Evolutionary conservation across 2,888 invertebrate species (phyloP).

Genomic region (Perizoma flavofasciatum): DNA sequence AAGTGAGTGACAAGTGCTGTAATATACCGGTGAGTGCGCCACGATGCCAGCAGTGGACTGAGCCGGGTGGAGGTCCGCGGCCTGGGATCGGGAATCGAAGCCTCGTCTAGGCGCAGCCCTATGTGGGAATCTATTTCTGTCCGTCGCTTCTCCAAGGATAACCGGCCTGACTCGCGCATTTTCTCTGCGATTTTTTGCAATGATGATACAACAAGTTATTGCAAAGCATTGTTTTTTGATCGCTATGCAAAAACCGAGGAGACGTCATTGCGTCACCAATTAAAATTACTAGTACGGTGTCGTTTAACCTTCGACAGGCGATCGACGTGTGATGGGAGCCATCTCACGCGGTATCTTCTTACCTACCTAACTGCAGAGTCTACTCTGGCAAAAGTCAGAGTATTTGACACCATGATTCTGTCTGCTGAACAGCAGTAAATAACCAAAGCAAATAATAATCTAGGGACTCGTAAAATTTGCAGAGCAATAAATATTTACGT

Average conservation of each 20-base stretch:
- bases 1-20: slow-evolving; percentile 23
- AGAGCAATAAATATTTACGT: slow-evolving; percentile 30
- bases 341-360: neutral
- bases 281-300: slow-evolving; percentile 56
- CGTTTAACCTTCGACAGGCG: slow-evolving; percentile 50
- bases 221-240: slow-evolving; percentile 56
- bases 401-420: too few relatives aligned
- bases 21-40: slow-evolving; percentile 13
- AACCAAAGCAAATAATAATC: slow-evolving; percentile 1
- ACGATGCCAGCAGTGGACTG: neutral
- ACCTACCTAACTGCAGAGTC: neutral
- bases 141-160: slow-evolving; percentile 44
- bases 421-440: neutral
- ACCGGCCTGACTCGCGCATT: slow-evolving; percentile 49
- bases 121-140: slow-evolving; percentile 30
- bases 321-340: slow-evolving; percentile 16
- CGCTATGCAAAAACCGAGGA: slow-evolving; percentile 58
- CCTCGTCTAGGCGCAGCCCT: slow-evolving; percentile 30
- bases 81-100: slow-evolving; percentile 13
- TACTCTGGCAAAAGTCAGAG: neutral
- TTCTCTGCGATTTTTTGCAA: slow-evolving; percentile 41
- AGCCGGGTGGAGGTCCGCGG: slow-evolving; percentile 15
- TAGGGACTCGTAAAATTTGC: slow-evolving; percentile 10
- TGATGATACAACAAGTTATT: slow-evolving; percentile 60
- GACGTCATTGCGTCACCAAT: slow-evolving; percentile 72